phyloP scores from a whole-genome alignment of 2,113 vertebrate species.

The Callithrix jacchus region DNA sequence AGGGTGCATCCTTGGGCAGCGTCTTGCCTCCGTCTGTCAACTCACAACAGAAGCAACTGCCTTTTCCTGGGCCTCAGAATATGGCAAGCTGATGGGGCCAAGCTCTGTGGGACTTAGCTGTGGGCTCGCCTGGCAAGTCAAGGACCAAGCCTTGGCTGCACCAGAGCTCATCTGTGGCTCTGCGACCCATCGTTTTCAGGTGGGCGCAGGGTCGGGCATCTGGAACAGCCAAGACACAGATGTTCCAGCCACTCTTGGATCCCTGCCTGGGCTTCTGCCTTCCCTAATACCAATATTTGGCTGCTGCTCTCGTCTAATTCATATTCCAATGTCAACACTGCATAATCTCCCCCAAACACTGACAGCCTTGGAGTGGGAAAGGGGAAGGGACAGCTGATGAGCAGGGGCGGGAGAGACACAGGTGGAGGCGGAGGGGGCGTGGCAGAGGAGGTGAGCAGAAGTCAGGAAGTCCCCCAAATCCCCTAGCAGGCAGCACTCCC shows the following conservation, averaged over 20 bases:
- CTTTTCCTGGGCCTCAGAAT: neutral
- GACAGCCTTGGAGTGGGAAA: conserved; percentile 40
- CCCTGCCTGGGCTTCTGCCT: conserved; percentile 66
- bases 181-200: neutral
- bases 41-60: neutral
- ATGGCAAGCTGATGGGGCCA: neutral
- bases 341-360: conserved; percentile 69
- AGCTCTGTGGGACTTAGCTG: neutral
- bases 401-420: neutral
- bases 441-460: neutral
- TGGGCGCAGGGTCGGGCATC: conserved; percentile 55
- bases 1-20: neutral
- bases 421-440: neutral
- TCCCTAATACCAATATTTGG: conserved; percentile 70
- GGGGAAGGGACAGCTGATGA: neutral
- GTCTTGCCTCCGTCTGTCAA: neutral
- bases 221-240: conserved; percentile 57
- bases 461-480: neutral
- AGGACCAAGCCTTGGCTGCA: neutral
- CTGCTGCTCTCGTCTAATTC: conserved; percentile 44
- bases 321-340: conserved; percentile 75
- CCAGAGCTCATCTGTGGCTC: neutral
- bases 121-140: neutral
- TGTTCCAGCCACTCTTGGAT: conserved; percentile 45
- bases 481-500: neutral